Conservation (phyloP, 2,797 vertebrate genomes). For the Spatula clypeata region DNA sequence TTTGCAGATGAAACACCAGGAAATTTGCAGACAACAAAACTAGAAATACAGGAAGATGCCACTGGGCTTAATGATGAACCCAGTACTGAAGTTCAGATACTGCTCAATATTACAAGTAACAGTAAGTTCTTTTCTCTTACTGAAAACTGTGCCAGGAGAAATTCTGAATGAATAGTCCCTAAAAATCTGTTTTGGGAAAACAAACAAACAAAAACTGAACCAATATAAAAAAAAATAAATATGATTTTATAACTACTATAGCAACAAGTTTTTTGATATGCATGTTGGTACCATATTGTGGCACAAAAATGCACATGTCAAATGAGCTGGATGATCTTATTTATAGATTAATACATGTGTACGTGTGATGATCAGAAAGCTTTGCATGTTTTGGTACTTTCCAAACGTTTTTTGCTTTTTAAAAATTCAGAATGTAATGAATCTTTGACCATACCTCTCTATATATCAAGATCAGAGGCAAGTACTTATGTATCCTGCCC, state of each 20-base stretch:
- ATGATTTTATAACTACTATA: neutral
- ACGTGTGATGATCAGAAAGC: neutral
- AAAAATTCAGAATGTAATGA: neutral
- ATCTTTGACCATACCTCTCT: neutral
- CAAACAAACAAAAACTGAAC: neutral
- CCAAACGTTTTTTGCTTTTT: neutral
- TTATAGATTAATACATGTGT: neutral
- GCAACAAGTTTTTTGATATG: neutral
- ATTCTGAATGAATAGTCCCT: neutral
- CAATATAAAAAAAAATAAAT: neutral
- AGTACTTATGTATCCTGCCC: neutral
- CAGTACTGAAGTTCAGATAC: slow-evolving; percentile 73
- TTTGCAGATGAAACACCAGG: neutral
- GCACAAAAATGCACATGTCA: neutral
- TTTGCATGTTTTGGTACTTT: neutral
- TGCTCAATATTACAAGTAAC: slow-evolving; percentile 50
- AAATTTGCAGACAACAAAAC: slow-evolving; percentile 22
- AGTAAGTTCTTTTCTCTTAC: neutral
- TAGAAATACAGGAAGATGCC: neutral
- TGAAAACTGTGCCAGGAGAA: neutral
- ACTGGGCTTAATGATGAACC: neutral
- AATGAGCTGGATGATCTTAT: neutral
- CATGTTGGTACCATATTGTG: neutral
- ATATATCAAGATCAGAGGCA: neutral
- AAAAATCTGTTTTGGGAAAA: neutral